A percentile compares a stretch with the other conserved stretches of the same genome.
Conservation (phyloP, 2,797 vertebrate genomes). For the Fratercula arctica region DNA sequence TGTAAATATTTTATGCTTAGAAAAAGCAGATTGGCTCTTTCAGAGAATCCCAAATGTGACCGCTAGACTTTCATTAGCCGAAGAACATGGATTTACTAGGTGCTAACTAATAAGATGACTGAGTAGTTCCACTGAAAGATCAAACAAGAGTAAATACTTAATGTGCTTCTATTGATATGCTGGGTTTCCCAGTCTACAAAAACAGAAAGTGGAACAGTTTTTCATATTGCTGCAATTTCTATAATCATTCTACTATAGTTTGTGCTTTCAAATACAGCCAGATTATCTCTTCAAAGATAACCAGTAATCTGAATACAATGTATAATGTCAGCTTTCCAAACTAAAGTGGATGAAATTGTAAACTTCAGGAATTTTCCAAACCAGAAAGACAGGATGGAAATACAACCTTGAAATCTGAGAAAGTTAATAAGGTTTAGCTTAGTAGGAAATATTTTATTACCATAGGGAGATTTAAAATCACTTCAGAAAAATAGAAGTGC, state of each 20-base stretch:
- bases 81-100: conserved; percentile 58
- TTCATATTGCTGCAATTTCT: not conserved
- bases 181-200: conserved; percentile 54
- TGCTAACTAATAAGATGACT: conserved; percentile 56
- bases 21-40: conserved; percentile 26
- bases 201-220: not conserved
- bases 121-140: conserved; percentile 51
- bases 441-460: conserved; percentile 48
- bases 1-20: not conserved
- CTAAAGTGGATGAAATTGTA: not conserved
- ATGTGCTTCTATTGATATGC: conserved; percentile 48
- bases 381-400: not conserved
- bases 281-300: not conserved
- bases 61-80: conserved; percentile 30
- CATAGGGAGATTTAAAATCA: conserved; percentile 4
- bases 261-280: not conserved
- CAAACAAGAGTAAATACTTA: conserved; percentile 66
- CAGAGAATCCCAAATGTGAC: not conserved
- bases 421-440: conserved; percentile 11
- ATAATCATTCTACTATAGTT: not conserved
- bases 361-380: conserved; percentile 25
- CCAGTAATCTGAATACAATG: not conserved
- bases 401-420: not conserved
- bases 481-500: conserved; percentile 4
- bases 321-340: not conserved